phyloP scores from a whole-genome alignment of 2,113 vertebrate genomes.

The Fulica atra region DNA sequence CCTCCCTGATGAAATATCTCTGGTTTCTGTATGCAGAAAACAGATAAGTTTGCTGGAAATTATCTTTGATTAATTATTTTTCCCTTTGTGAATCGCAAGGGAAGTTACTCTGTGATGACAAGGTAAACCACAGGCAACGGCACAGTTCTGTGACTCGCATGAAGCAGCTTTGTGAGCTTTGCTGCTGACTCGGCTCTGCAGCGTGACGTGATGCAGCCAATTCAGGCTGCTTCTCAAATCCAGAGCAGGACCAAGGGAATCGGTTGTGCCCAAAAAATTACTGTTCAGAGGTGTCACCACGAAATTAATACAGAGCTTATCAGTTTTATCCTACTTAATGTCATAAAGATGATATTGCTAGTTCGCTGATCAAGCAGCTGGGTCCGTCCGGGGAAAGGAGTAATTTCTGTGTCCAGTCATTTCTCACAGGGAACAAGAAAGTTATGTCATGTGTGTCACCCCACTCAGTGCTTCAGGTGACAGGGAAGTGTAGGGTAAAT shows the following conservation, averaged over 20 bases:
- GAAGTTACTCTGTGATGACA: background rate
- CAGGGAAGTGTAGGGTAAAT: constrained; percentile 14
- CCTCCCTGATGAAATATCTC: background rate
- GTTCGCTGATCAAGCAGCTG: background rate
- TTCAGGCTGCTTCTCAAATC: background rate
- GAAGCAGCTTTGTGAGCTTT: background rate
- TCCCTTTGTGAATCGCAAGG: background rate
- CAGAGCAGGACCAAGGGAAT: background rate
- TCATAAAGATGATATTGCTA: background rate
- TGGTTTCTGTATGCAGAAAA: background rate
- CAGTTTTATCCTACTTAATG: background rate
- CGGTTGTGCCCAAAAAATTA: background rate
- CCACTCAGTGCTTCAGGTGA: background rate
- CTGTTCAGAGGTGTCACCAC: background rate
- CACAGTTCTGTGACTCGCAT: background rate
- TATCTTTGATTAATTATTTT: background rate
- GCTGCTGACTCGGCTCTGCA: background rate
- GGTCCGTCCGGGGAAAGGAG: background rate
- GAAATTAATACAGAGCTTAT: background rate
- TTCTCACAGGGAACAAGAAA: constrained; percentile 29
- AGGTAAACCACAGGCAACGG: background rate
- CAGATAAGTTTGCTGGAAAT: background rate
- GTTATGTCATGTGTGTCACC: background rate
- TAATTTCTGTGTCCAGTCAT: background rate
- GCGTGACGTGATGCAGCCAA: background rate